A percentile compares a stretch with the other conserved stretches of the same genome.
Evolutionary conservation across 2,113 vertebrate genomes (phyloP).

Genomic region (Brienomyrus longianalis): DNA sequence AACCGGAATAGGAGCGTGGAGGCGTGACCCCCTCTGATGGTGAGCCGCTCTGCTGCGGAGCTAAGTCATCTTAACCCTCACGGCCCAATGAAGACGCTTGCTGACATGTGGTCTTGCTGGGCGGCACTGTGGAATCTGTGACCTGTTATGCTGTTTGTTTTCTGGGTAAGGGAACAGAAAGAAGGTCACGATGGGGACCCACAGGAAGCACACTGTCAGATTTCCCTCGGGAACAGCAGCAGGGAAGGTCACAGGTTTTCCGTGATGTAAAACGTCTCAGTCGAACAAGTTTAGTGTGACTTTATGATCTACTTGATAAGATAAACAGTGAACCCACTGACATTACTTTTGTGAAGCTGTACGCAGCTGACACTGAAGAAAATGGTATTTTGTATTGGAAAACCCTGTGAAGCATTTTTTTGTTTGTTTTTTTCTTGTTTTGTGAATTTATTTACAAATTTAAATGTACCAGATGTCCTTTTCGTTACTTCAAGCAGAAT

Average conservation of each 20-base stretch:
- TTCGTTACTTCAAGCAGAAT: not conserved
- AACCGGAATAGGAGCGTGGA: not conserved
- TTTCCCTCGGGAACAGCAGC: not conserved
- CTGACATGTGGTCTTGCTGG: not conserved
- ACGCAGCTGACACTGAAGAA: not conserved
- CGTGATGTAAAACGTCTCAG: not conserved
- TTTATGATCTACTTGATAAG: conserved; percentile 7
- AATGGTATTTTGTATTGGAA: not conserved
- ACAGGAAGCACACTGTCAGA: not conserved
- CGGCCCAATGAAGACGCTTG: not conserved
- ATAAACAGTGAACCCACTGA: conserved; percentile 3
- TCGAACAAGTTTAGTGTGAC: not conserved
- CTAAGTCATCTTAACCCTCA: conserved; percentile 14
- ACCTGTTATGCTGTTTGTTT: not conserved
- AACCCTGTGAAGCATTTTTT: not conserved
- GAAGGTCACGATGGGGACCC: not conserved
- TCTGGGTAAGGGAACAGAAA: not conserved
- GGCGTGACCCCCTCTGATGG: not conserved
- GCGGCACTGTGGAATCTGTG: not conserved
- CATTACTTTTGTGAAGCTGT: not conserved
- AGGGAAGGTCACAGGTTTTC: not conserved
- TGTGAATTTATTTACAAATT: not conserved
- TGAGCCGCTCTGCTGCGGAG: not conserved
- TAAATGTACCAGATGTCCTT: not conserved
- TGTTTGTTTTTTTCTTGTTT: not conserved